Percentiles rank a stretch among this genome's conserved stretches.
phyloP scores from a whole-genome alignment of 1,140 invertebrate genomes.

The Plectus sambesii region DNA sequence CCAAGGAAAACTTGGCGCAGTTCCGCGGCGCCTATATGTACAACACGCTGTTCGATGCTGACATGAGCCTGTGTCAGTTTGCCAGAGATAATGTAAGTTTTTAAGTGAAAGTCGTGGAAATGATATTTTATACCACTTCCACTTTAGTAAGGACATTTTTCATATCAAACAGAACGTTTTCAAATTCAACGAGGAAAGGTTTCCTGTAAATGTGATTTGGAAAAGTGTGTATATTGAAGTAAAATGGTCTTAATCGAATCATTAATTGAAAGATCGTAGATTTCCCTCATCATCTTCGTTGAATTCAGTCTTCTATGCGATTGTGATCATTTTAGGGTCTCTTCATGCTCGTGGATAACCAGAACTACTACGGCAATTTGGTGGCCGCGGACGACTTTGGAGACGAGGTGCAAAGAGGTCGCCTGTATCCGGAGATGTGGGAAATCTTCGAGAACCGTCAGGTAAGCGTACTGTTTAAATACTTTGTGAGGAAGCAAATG shows the following conservation, averaged over 20 bases:
- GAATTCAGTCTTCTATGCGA: no score
- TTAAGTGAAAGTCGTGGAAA: no score
- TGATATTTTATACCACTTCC: no score
- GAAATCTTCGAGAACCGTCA: slow-evolving; percentile 76
- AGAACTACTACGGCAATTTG: slow-evolving; percentile 74
- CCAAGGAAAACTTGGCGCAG: slow-evolving; percentile 30
- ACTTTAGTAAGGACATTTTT: no score
- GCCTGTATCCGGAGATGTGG: slow-evolving; percentile 74
- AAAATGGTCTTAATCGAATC: no score
- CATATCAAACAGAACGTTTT: no score
- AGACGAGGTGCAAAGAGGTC: slow-evolving; percentile 52
- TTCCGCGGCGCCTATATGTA: slow-evolving; percentile 33
- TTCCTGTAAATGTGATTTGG: no score
- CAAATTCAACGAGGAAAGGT: no score
- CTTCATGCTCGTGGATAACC: slow-evolving; percentile 82
- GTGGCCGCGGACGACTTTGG: slow-evolving; percentile 68
- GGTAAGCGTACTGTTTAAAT: slow-evolving; percentile 37
- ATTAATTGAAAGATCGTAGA: no score
- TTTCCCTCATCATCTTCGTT: no score
- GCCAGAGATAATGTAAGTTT: slow-evolving; percentile 58
- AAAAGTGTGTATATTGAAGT: no score
- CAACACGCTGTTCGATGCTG: slow-evolving; percentile 57
- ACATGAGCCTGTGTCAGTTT: slow-evolving; percentile 76
- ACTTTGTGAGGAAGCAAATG: no score
- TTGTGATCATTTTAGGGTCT: slow-evolving; percentile 59